Evolutionary conservation across 2,888 invertebrate genomes (phyloP).

Genomic region (Didymodactylos carnosus): DNA sequence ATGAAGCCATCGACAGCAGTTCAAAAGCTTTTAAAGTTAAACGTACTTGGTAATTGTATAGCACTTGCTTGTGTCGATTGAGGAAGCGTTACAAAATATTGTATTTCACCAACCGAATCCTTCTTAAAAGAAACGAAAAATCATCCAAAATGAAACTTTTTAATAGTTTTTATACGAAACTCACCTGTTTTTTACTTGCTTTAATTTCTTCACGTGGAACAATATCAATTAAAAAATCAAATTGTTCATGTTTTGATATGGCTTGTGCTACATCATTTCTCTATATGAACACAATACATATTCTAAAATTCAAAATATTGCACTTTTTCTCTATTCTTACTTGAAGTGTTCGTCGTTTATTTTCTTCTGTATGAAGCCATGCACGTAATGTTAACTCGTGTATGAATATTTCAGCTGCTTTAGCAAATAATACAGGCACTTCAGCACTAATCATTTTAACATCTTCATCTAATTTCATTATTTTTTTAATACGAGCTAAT

Average conservation of each 20-base stretch:
- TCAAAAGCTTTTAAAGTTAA: not conserved
- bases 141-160: not conserved
- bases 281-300: constrained; percentile 30
- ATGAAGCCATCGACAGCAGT: not conserved
- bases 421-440: constrained; percentile 85
- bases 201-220: constrained; percentile 57
- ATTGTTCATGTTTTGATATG: constrained; percentile 60
- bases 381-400: constrained; percentile 83
- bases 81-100: not conserved
- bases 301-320: not conserved
- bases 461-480: constrained; percentile 96
- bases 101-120: not conserved
- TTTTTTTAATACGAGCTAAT: constrained; percentile 87
- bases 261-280: constrained; percentile 94
- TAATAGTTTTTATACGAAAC: not conserved
- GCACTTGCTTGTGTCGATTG: not conserved
- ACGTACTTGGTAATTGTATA: not conserved
- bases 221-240: constrained; percentile 95
- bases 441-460: constrained; percentile 99
- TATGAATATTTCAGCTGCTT: constrained; percentile 93
- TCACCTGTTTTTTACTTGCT: constrained; percentile 7
- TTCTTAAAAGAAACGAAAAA: not conserved
- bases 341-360: constrained; percentile 66
- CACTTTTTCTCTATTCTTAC: not conserved
- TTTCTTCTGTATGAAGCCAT: constrained; percentile 91